Conservation (phyloP, 1,140 invertebrate genomes). For the Sarcophaga peregrina region DNA sequence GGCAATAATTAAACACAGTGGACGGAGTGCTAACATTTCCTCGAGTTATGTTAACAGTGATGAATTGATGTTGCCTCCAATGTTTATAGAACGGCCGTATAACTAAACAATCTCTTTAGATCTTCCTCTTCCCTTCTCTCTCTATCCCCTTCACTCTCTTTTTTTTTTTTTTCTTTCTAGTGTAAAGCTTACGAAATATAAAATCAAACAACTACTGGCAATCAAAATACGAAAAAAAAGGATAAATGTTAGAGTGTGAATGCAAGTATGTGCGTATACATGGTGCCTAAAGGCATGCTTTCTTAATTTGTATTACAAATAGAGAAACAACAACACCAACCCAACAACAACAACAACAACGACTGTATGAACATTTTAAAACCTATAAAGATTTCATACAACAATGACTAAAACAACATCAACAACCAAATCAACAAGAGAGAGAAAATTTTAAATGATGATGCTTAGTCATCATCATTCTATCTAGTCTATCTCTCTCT, state of each 20-base stretch:
- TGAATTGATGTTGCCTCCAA: slow-evolving; percentile 29
- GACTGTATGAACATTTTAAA: background rate
- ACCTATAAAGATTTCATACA: background rate
- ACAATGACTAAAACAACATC: background rate
- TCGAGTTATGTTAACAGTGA: slow-evolving; percentile 36
- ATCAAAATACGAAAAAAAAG: background rate
- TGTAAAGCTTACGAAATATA: background rate
- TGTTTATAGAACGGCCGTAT: background rate
- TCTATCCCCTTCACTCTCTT: background rate
- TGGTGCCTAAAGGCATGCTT: background rate
- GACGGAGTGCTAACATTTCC: slow-evolving; percentile 34
- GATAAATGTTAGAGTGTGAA: background rate
- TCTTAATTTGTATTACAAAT: slow-evolving; percentile 33
- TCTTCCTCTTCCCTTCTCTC: too few species aligned
- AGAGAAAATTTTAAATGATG: too few species aligned
- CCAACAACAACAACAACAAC: background rate
- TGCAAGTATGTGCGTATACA: background rate
- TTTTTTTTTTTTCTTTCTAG: background rate
- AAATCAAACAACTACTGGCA: background rate
- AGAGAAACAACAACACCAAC: slow-evolving; percentile 1
- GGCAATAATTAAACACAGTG: slow-evolving; percentile 32
- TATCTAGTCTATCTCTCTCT: too few species aligned
- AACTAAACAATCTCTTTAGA: too few species aligned
- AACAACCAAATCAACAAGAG: background rate
- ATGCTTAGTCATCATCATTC: too few species aligned